A percentile compares a stretch with the other conserved stretches of the same genome.
These are phyloP conservation scores for Stegana nigrithorax DNA, from an alignment of 2,888 invertebrate species.

Conservation along the genomic window DNA sequence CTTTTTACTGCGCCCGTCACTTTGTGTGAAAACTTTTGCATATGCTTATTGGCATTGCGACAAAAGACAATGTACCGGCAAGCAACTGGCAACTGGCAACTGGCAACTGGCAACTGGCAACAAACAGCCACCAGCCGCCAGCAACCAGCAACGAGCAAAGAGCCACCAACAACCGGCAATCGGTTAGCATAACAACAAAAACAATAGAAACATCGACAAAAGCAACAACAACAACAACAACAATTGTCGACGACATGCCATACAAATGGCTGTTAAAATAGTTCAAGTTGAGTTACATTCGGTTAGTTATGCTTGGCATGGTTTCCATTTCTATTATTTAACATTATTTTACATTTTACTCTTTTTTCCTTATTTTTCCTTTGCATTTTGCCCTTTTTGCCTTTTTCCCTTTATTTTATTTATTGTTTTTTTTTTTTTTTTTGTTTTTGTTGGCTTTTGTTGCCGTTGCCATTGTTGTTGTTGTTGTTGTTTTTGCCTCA, in stretches of 20 bases:
- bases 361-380: neutral
- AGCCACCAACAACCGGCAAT: no score
- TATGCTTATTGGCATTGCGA: conserved; percentile 30
- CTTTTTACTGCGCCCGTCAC: no score
- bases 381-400: neutral
- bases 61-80: conserved; percentile 28
- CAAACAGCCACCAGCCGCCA: no score
- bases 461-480: neutral
- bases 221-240: neutral
- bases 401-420: neutral
- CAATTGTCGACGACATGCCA: neutral
- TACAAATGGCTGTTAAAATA: conserved; percentile 16
- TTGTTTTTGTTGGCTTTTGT: neutral
- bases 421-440: neutral
- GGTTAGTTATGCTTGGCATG: conserved; percentile 12
- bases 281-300: conserved; percentile 8
- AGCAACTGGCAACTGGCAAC: no score
- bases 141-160: no score
- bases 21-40: conserved; percentile 57
- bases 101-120: no score
- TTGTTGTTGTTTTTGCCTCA: neutral
- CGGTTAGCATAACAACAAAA: no score
- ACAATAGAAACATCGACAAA: conserved; percentile 1
- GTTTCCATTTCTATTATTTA: no score
- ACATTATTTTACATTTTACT: conserved; percentile 50